Evolutionary conservation across 2,888 invertebrate genomes (phyloP), one percentile per base, ranked within the genome.

Genomic region (Tinea pellionella): DNA sequence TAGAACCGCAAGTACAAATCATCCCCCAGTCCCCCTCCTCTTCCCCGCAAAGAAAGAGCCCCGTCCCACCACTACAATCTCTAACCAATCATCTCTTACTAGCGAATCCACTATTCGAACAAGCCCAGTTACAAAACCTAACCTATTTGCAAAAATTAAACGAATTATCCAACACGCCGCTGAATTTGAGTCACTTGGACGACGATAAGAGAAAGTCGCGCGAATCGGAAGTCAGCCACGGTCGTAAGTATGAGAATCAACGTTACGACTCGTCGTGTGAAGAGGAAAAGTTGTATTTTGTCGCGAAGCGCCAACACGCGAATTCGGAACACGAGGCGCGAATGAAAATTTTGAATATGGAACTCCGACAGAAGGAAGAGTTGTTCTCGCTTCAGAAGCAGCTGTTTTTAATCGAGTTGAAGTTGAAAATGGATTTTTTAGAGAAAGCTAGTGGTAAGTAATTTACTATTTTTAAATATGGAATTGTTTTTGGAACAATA

Each of bases 321-420:
- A 75, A 80, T 19, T 84, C 83, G 81, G 88, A 88, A 61, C 88
- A 88, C 66, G 88, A 88, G 61, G 87, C 88, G 1, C 87, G 86
- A 63, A 88, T 88, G 88, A 87, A 86, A 61, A 88, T 88, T 1
- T 65, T 88, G 0, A 84, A 85, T 62, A 84, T 88, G 87, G 88
- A 88, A 60, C 62, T 88, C 0, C 60, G 80, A 11, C 87, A 88
- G 64, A 88, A 88, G 57, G 88, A 88, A 60, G 88, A 88, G 63
- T 87, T 88, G 58, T 88, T 88, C 65, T 83, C 87, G 3, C 67
- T 88, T 42, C 88, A 88, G 65, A 88, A 88, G 61, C 88, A 88
- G 64, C 75, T 88, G 59, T 88, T 88, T 64, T 68, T 88, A 0
- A 83, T 88, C 3, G 88, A 88, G 69, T 64, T 88, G 61, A 70